phyloP scores from a whole-genome alignment of 2,113 vertebrate species.

The Caloenas nicobarica region DNA sequence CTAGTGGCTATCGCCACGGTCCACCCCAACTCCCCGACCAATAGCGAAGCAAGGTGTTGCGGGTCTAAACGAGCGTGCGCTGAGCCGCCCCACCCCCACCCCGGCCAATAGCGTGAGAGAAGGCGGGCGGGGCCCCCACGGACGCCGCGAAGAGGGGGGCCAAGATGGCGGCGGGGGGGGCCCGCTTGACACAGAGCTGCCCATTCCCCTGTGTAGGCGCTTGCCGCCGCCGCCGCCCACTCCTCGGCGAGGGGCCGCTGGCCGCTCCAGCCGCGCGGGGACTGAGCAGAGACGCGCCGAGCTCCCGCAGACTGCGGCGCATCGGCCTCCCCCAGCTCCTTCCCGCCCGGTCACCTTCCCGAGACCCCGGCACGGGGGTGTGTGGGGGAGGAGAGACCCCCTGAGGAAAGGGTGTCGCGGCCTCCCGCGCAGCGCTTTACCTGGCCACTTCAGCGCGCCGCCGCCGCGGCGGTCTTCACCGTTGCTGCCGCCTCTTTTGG shows the following conservation, averaged over 20 bases:
- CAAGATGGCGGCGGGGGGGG: conserved; percentile 79
- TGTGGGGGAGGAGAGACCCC: not conserved
- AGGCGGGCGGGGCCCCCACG: conserved; percentile 39
- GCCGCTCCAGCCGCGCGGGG: not conserved
- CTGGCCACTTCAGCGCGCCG: conserved; percentile 28
- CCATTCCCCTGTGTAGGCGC: too few relatives aligned
- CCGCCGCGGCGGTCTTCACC: conserved; percentile 27
- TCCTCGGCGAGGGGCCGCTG: not conserved
- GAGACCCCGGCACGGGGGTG: conserved; percentile 1
- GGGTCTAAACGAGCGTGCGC: not conserved
- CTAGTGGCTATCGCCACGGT: conserved; percentile 15
- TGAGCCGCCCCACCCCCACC: not conserved
- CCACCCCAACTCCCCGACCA: not conserved
- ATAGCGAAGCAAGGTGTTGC: rapidly evolving
- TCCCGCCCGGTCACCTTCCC: conserved; percentile 44
- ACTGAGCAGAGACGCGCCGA: not conserved
- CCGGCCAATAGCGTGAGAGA: conserved; percentile 52
- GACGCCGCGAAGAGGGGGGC: conserved; percentile 5
- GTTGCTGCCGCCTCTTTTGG: not conserved
- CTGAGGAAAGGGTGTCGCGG: conserved; percentile 13
- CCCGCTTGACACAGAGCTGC: not conserved
- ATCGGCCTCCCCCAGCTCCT: not conserved
- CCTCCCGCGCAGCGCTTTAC: conserved; percentile 29
- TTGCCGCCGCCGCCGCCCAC: not conserved
- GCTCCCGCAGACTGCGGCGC: not conserved